phyloP scores from a whole-genome alignment of 2,888 invertebrate species.

The Labia minor region DNA sequence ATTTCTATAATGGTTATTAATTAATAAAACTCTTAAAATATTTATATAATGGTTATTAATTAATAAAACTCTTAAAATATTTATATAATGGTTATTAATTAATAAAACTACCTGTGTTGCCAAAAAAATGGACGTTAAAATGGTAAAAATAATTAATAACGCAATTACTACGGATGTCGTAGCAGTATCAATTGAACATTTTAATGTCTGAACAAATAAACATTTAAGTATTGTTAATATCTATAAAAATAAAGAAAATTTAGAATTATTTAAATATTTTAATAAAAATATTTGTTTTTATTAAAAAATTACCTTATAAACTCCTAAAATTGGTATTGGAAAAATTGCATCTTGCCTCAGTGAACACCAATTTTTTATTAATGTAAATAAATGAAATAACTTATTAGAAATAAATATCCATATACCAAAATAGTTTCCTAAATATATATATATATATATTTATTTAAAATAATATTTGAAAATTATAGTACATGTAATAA shows the following conservation, averaged over 20 bases:
- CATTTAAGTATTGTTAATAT: slow-evolving; percentile 44
- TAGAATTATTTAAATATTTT: slow-evolving; percentile 9
- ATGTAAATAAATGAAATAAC: slow-evolving; percentile 25
- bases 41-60: too few relatives aligned
- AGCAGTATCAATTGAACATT: slow-evolving; percentile 72
- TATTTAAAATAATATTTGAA: neutral
- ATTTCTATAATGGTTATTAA: too few relatives aligned
- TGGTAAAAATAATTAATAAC: slow-evolving; percentile 66
- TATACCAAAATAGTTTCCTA: slow-evolving; percentile 33
- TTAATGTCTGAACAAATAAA: slow-evolving; percentile 50
- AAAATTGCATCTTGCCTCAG: slow-evolving; percentile 46
- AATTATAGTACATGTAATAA: too few relatives aligned
- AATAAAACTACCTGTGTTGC: slow-evolving; percentile 57
- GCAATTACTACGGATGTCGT: slow-evolving; percentile 78
- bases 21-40: too few relatives aligned
- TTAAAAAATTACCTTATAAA: slow-evolving; percentile 18
- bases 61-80: too few relatives aligned
- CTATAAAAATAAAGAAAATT: slow-evolving; percentile 24
- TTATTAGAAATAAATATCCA: slow-evolving; percentile 31
- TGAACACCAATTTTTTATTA: slow-evolving; percentile 48
- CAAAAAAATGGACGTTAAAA: slow-evolving; percentile 70
- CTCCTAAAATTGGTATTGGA: slow-evolving; percentile 65
- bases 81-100: too few relatives aligned
- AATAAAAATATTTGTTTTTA: neutral
- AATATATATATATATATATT: slow-evolving; percentile 14